These are phyloP conservation scores for Amblyopsis rosae DNA, from an alignment of 2,113 vertebrate species.

Conservation along the genomic window DNA sequence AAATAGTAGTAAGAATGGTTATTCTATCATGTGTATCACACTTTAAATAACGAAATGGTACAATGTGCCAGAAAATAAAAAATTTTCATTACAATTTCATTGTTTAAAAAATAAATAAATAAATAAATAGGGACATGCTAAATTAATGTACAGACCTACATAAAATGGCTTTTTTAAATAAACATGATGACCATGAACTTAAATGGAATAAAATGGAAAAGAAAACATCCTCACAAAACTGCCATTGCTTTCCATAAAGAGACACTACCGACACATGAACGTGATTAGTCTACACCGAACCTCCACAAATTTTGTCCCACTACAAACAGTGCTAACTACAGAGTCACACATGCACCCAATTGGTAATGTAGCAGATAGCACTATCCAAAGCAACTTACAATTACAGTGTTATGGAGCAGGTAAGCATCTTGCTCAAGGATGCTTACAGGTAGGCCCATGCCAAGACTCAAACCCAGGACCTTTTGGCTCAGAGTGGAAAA, in stretches of 20 bases:
- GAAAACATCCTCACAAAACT: conserved; percentile 6
- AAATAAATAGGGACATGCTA: background rate
- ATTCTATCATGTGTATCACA: no score
- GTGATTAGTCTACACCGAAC: conserved; percentile 60
- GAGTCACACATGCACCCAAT: no score
- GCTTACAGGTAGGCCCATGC: no score
- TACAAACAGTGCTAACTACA: no score
- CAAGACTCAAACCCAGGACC: no score
- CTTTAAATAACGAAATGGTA: conserved; percentile 3
- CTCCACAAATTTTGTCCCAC: conserved; percentile 47
- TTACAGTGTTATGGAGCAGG: no score
- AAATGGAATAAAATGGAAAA: conserved; percentile 22
- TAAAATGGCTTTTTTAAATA: conserved; percentile 13
- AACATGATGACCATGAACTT: conserved; percentile 32
- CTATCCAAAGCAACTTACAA: no score
- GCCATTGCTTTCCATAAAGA: conserved; percentile 28
- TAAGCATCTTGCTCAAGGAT: no score
- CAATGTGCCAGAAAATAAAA: background rate
- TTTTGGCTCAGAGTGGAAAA: background rate
- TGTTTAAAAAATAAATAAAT: background rate
- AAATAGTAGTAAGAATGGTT: no score
- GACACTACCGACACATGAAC: conserved; percentile 58
- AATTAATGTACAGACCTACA: conserved; percentile 24
- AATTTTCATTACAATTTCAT: conserved; percentile 1
- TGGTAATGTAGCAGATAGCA: no score